Conservation (phyloP, 2,797 vertebrate species). For the Danio aesculapii region DNA sequence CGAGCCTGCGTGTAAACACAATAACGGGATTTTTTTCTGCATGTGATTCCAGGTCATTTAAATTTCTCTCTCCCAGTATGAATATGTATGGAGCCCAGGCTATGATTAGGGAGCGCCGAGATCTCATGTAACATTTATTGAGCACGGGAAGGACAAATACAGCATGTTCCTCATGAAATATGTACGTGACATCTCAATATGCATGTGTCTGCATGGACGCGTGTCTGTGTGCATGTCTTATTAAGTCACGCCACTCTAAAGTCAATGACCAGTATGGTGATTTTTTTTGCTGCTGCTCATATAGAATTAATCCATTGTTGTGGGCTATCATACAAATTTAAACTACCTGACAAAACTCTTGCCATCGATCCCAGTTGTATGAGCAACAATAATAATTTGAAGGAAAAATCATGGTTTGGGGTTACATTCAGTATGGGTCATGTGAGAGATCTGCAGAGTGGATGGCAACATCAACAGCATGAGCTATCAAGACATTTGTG, state of each 20-base stretch:
- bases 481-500: too few species aligned
- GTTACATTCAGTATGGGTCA: too few species aligned
- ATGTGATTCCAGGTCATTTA: constrained; percentile 43
- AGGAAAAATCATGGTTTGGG: too few species aligned
- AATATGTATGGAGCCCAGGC: constrained; percentile 38
- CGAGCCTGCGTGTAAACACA: constrained; percentile 29
- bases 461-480: too few species aligned
- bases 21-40: constrained; percentile 28
- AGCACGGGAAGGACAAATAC: constrained; percentile 40
- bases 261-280: constrained; percentile 16
- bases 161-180: constrained; percentile 36
- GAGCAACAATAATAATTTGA: too few species aligned
- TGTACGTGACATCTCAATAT: constrained; percentile 35
- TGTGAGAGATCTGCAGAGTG: too few species aligned
- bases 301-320: constrained; percentile 1
- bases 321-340: not conserved
- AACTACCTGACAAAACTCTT: too few species aligned
- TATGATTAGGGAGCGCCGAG: constrained; percentile 40
- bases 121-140: constrained; percentile 47
- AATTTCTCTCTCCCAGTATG: constrained; percentile 25
- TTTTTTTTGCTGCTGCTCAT: not conserved
- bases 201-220: constrained; percentile 17
- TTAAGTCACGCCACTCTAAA: not conserved
- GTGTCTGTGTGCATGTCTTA: constrained; percentile 36
- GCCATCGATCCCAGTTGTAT: too few species aligned